Base-by-base conservation (phyloP, 2,113 vertebrate genomes). In the Eudyptes chrysolophus region DNA sequence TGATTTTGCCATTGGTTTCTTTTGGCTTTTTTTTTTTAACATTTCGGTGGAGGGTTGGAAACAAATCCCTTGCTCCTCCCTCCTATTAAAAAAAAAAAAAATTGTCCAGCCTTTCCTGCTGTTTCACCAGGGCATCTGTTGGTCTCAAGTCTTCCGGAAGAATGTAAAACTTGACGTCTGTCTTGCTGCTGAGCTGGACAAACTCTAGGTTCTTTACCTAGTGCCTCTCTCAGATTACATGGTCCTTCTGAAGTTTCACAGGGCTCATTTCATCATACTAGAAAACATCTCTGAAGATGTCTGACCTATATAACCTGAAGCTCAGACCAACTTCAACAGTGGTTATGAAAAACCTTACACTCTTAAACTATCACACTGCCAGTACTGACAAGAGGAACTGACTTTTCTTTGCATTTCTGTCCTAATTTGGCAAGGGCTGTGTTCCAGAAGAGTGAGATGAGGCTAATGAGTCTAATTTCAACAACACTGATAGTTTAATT, bases 81-180 rank as follows among this genome's bases (percentile, higher is more conserved):
- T 68, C 20, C 3, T 51, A 10, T 42, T 20, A 36, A 76, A 75
- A 80, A 60, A 18, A 20, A 46, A 44, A 48, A 44, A 19, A 60
- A 24, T 10, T 48, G 3, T 69, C 11, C n/a, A 69, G 8, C 3
- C 6, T 61, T 81, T 68, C 44, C 44, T 79, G 22, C 6, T 22
- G 9, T 48, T 76, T 92, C 9, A 79, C 8, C 44, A 49, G 74
- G 11, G 4, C 16, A 48, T 5, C 25, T 71, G 18, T 30, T 57
- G 4, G 10, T 44, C 54, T 89, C 27, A 77, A 44, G 36, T 36
- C 26, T 93, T 87, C 48, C 49, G 40, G 25, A 90, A 92, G 42
- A 14, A 69, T 32, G 4, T n/a, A 14, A 74, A 88, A 42, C 13
- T 49, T 0, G 0, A 26, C 22, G 3, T 9, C 13, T 52, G 24